phyloP scores from a whole-genome alignment of 2,113 vertebrate genomes.

The Cnemophilus loriae region DNA sequence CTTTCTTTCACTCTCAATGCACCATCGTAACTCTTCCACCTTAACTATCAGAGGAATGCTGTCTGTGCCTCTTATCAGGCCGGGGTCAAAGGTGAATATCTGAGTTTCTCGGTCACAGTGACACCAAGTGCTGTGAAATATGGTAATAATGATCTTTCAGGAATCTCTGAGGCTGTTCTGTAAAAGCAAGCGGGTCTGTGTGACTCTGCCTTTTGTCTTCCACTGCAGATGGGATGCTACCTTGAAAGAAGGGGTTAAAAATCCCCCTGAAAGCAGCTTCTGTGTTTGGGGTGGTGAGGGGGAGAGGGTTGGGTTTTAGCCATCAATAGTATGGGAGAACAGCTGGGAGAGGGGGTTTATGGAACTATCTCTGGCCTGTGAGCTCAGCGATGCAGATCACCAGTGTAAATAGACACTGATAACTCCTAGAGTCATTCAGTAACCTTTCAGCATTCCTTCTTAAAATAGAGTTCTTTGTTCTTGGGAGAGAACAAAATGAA shows the following conservation, averaged over 20 bases:
- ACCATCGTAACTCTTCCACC: conserved; percentile 44
- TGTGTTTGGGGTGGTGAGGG: not conserved
- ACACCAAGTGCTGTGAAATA: conserved; percentile 56
- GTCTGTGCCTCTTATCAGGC: conserved; percentile 38
- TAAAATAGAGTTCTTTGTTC: conserved; percentile 37
- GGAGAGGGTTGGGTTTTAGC: not conserved
- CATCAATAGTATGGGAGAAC: not conserved
- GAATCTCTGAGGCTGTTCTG: not conserved
- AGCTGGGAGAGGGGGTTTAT: not conserved
- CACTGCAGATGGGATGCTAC: not conserved
- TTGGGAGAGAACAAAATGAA: not conserved
- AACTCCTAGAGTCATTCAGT: not conserved
- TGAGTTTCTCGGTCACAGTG: not conserved
- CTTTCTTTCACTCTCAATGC: conserved; percentile 11
- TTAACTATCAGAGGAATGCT: conserved; percentile 59
- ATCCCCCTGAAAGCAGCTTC: not conserved
- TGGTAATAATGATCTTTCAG: not conserved
- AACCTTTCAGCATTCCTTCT: not conserved
- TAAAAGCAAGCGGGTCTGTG: not conserved
- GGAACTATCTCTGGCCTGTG: not conserved
- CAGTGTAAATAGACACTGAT: conserved; percentile 35
- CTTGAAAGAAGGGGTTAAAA: not conserved
- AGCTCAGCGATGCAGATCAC: not conserved
- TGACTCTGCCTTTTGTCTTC: conserved; percentile 14
- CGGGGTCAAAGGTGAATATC: conserved; percentile 46